Conservation (phyloP, 1,140 invertebrate species). For the Bicyclus anynana region DNA sequence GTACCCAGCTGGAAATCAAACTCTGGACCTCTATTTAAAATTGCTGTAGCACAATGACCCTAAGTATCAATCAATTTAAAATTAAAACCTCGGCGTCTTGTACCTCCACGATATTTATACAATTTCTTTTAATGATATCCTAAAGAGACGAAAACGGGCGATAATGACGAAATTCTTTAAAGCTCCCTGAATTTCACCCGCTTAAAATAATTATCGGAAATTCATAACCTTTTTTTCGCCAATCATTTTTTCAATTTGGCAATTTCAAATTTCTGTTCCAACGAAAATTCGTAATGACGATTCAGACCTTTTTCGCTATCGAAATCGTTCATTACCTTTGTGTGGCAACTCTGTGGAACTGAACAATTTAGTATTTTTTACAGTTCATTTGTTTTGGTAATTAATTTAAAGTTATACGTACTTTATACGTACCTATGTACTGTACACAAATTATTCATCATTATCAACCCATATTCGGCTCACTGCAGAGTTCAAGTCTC, state of each 20-base stretch:
- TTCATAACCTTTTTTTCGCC: constrained; percentile 7
- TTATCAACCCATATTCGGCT: no score
- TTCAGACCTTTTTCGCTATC: not conserved
- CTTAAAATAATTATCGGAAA: constrained; percentile 10
- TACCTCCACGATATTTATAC: not conserved
- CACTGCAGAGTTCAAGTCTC: no score
- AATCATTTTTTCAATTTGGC: constrained; percentile 2
- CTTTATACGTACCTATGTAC: no score
- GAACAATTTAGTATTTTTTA: not conserved
- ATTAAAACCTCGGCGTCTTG: not conserved
- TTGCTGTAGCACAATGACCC: no score
- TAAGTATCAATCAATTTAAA: no score
- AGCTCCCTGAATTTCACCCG: not conserved
- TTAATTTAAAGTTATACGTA: no score
- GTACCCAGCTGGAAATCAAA: no score
- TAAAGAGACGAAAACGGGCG: not conserved
- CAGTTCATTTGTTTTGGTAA: no score
- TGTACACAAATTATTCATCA: no score
- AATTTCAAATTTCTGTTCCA: constrained; percentile 1
- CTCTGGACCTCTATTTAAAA: no score
- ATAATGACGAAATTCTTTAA: constrained; percentile 6
- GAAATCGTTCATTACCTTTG: not conserved
- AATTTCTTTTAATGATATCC: constrained; percentile 1
- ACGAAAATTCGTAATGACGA: not conserved
- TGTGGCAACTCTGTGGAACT: not conserved